Percentiles rank a stretch among this genome's conserved stretches.
phyloP scores from a whole-genome alignment of 2,113 vertebrate species.

The Barnardius zonarius region DNA sequence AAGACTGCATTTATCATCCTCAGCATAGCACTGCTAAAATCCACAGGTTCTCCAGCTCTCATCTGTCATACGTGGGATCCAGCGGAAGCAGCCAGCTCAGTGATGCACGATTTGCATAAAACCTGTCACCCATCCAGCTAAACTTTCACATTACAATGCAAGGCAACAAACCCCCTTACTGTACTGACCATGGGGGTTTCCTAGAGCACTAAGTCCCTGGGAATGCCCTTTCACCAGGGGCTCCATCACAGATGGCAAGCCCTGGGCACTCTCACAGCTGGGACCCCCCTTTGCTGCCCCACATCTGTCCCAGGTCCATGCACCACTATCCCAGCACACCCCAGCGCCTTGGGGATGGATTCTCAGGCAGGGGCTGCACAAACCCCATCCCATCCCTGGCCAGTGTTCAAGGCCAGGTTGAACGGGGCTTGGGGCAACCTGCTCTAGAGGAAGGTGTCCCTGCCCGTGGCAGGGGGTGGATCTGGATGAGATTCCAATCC shows the following conservation, averaged over 20 bases:
- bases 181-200: constrained; percentile 28
- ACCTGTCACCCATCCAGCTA: not conserved
- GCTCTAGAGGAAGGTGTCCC: not conserved
- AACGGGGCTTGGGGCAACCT: not conserved
- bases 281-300: not conserved
- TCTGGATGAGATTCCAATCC: rapidly evolving
- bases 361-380: not conserved
- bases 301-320: not conserved
- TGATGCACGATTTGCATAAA: constrained; percentile 29
- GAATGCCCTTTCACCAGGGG: not conserved
- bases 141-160: constrained; percentile 20
- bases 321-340: not conserved
- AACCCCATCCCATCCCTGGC: not conserved
- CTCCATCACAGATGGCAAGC: not conserved
- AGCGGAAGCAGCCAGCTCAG: not conserved
- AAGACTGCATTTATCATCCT: constrained; percentile 70
- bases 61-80: constrained; percentile 2
- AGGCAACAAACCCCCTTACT: not conserved
- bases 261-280: not conserved
- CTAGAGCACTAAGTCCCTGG: constrained; percentile 22
- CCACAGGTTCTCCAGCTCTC: constrained; percentile 47
- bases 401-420: not conserved
- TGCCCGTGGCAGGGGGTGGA: not conserved
- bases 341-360: not conserved
- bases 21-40: constrained; percentile 36